A percentile compares a stretch with the other conserved stretches of the same genome.
Conservation (phyloP, 2,797 vertebrate species). For the Clarias laeviceps region DNA sequence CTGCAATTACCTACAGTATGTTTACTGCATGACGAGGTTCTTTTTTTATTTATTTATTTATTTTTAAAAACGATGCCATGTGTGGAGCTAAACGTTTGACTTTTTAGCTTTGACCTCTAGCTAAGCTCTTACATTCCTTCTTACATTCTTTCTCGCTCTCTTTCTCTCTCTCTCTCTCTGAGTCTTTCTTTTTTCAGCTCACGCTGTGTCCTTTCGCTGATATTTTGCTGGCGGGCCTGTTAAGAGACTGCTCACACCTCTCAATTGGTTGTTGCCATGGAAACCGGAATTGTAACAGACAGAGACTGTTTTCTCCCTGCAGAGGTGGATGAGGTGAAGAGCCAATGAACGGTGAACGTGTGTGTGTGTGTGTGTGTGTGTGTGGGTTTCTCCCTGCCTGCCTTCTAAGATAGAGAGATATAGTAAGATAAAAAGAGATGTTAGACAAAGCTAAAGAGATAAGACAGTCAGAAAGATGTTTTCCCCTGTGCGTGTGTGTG, state of each 20-base stretch:
- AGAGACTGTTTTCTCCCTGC: conserved; percentile 55
- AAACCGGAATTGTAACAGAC: conserved; percentile 55
- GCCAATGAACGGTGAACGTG: conserved; percentile 27
- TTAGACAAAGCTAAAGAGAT: conserved; percentile 25
- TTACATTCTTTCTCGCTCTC: conserved; percentile 20
- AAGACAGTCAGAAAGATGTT: not conserved
- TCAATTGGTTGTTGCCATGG: conserved; percentile 60
- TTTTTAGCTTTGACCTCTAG: conserved; percentile 29
- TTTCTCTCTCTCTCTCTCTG: conserved; percentile 28
- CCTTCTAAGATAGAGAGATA: conserved; percentile 15
- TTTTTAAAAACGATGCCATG: not conserved
- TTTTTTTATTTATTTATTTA: not conserved
- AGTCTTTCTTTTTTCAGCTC: not conserved
- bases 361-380: conserved; percentile 34
- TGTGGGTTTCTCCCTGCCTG: conserved; percentile 23
- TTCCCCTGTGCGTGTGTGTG: not conserved
- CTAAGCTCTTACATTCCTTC: not conserved
- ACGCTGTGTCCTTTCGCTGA: conserved; percentile 25
- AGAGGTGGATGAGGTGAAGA: conserved; percentile 57
- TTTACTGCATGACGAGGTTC: not conserved
- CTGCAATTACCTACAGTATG: not conserved
- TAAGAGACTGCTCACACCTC: conserved; percentile 44
- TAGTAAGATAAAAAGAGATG: not conserved
- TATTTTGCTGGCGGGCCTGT: conserved; percentile 51
- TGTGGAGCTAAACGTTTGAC: not conserved